Evolutionary conservation across 2,797 vertebrate species (phyloP), one percentile per base, ranked within the genome.

Genomic region (Merluccius polli): DNA sequence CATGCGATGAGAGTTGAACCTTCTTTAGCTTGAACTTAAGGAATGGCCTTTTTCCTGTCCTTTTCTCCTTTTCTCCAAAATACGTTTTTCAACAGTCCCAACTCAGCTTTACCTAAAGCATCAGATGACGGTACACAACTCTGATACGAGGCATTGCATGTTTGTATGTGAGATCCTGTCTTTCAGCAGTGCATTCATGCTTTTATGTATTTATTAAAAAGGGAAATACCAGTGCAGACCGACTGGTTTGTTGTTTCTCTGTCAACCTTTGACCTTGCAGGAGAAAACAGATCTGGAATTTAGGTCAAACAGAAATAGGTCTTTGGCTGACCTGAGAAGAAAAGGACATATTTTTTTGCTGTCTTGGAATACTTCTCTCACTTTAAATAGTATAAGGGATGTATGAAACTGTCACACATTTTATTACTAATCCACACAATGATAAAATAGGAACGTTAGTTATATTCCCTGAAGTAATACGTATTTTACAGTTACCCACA

Each of bases 121-220:
- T 35, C 33, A 63, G 52, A 27, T 27, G 4, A 27, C 52, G 52
- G 21, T 11, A 6, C 52, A 63, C 52, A 63, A 9, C 9, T 63
- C 9, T 24, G n/a, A 63, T 3, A 21, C 44, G 18, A 52, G 18
- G 44, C 44, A 52, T 52, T 16, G 16, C 21, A 52, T 52, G 44
- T 52, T 21, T 52, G 44, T 52, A 21, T 52, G 16, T 52, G 13
- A 52, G 2, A 48, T 52, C 16, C 44, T 21, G 44, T 52, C 44
- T 52, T 21, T 21, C 44, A 52, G 18, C 44, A 52, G 44, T 52
- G 44, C 18, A 52, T 24, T 24, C 52, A 11, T 8, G 52, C 52
- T 24, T 63, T 63, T 63, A n/a, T 24, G 21, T 63, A 59, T 59
- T 59, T n/a, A 59, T 59, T 59, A 63, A 63, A 63, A 63, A 63